Conservation (phyloP, 2,888 invertebrate species). For the Apeira syringaria region DNA sequence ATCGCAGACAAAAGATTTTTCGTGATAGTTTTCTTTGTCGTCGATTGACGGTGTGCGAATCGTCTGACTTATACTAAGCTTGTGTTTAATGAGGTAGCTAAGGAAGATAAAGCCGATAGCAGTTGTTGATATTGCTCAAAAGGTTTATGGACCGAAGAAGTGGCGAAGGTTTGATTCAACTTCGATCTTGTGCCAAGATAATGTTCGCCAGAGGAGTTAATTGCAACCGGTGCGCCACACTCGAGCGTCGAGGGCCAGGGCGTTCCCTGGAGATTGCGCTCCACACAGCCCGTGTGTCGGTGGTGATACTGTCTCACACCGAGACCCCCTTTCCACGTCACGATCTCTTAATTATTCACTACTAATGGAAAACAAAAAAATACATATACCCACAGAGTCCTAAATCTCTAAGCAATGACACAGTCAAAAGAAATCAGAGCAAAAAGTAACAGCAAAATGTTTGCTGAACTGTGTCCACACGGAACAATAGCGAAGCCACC, state of each 20-base stretch:
- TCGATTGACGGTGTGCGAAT: too few relatives aligned
- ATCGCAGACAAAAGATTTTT: too few relatives aligned
- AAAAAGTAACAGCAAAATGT: conserved; percentile 63
- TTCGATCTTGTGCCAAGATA: conserved; percentile 66
- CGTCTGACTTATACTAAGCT: too few relatives aligned
- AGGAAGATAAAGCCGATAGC: too few relatives aligned
- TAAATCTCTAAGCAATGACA: conserved; percentile 79
- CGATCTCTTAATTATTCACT: conserved; percentile 76
- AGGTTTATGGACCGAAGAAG: too few relatives aligned
- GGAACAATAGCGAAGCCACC: conserved; percentile 76
- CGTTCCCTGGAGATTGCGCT: conserved; percentile 51
- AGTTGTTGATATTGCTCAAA: too few relatives aligned
- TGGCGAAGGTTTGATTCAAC: conserved; percentile 23
- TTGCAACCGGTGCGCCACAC: conserved; percentile 75
- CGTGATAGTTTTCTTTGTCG: too few relatives aligned
- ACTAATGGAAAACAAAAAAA: conserved; percentile 60
- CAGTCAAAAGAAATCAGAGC: conserved; percentile 53
- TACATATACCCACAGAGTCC: conserved; percentile 51
- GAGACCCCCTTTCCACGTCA: conserved; percentile 25
- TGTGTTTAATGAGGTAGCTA: too few relatives aligned
- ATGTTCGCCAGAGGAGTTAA: conserved; percentile 76
- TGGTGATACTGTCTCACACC: conserved; percentile 28
- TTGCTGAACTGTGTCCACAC: conserved; percentile 65
- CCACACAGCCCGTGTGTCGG: conserved; percentile 20
- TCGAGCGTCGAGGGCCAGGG: conserved; percentile 52